phyloP scores from a whole-genome alignment of 2,888 invertebrate species.

The Litoditis marina region DNA sequence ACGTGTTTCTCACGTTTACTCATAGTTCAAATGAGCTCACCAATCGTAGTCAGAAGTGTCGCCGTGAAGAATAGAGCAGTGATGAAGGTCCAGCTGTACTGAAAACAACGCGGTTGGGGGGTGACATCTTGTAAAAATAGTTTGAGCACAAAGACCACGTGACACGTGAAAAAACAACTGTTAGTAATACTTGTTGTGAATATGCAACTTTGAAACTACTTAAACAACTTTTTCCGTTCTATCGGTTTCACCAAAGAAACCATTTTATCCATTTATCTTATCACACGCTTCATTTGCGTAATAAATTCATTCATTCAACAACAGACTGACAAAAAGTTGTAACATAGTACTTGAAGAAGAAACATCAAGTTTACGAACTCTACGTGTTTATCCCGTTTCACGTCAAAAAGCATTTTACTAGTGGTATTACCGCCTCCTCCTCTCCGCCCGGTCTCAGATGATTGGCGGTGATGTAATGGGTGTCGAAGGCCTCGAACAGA shows the following conservation, averaged over 20 bases:
- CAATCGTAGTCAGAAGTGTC: conserved; percentile 61
- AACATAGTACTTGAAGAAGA: too few relatives aligned
- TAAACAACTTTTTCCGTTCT: too few relatives aligned
- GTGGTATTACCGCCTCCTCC: conserved; percentile 31
- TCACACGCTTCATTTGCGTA: too few relatives aligned
- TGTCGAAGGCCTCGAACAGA: conserved; percentile 61
- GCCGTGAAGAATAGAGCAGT: conserved; percentile 61
- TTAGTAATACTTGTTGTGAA: too few relatives aligned
- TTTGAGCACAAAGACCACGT: not conserved
- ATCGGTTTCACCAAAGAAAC: too few relatives aligned
- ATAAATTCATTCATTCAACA: too few relatives aligned
- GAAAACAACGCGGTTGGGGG: conserved; percentile 8
- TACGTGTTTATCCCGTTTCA: not conserved
- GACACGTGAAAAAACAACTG: too few relatives aligned
- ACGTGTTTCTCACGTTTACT: too few relatives aligned
- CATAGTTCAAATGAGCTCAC: conserved; percentile 14
- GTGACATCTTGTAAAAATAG: too few relatives aligned
- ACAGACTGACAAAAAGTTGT: too few relatives aligned
- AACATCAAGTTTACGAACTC: not conserved
- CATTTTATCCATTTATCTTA: too few relatives aligned
- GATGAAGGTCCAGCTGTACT: conserved; percentile 57
- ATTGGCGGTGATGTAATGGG: conserved; percentile 55
- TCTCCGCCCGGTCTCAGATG: conserved; percentile 44
- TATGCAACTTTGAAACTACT: too few relatives aligned
- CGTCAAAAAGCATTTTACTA: not conserved